Conservation (phyloP, 2,888 invertebrate genomes). For the Vannuccia rotundouncinata region DNA sequence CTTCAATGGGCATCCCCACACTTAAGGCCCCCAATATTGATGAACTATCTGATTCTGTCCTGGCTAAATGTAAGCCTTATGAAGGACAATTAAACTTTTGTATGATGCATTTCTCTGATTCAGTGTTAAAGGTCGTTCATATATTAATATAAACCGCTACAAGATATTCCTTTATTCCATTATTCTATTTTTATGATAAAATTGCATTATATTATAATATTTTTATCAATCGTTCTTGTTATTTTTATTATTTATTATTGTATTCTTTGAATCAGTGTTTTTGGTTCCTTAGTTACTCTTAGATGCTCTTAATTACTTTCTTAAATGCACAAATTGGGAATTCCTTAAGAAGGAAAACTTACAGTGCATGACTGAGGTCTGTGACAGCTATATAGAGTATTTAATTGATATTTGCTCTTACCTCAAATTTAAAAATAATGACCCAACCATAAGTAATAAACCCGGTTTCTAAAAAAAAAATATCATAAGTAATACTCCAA, state of each 20-base stretch:
- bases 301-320: neutral
- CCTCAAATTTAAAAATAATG: neutral
- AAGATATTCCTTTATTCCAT: too few relatives aligned
- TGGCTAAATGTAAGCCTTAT: neutral
- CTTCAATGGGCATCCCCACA: neutral
- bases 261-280: too few relatives aligned
- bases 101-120: neutral
- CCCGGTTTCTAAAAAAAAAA: neutral
- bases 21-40: constrained; percentile 13
- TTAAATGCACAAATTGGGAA: neutral
- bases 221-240: too few relatives aligned
- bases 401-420: neutral
- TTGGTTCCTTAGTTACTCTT: too few relatives aligned
- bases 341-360: neutral
- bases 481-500: neutral
- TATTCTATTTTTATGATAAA: too few relatives aligned
- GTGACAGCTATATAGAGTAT: neutral
- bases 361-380: neutral
- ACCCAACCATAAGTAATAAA: neutral
- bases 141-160: too few relatives aligned
- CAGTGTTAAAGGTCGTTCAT: too few relatives aligned
- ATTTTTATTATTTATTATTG: too few relatives aligned
- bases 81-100: neutral
- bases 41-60: constrained; percentile 13
- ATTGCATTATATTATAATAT: too few relatives aligned